Evolutionary conservation across 2,113 vertebrate species (phyloP), one percentile per base, ranked within the genome.

Genomic region (Colius striatus): DNA sequence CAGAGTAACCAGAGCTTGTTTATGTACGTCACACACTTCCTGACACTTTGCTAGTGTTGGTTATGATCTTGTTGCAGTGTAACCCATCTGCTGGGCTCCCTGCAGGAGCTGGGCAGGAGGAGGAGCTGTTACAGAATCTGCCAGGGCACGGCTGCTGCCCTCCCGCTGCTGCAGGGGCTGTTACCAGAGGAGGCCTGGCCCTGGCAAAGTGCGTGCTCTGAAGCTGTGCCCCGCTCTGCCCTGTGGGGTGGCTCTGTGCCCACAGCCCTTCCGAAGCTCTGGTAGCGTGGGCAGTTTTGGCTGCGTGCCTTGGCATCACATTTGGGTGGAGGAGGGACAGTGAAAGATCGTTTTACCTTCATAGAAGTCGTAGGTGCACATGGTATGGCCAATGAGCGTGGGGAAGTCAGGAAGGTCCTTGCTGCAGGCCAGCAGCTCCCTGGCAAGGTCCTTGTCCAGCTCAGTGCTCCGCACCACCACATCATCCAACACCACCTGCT

Each of bases 351-450:
- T 26, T 50, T 94, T 94, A 98, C 98, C 99, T 98, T 99, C 98
- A 4, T 99, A 99, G 96, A 99, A 99, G 95, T 99, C 98, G 7
- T 98, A 97, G 70, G 98, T 98, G 97, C 98, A 98, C 98, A 98
- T 98, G 34, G 98, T 99, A 22, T 98, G 98, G 82, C 98, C 98
- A 0, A 98, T 97, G 72, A 99, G 97, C 0, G 98, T 91, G 23
- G 98, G 98, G 2, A 98, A 48, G 79, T 96, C 95, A 1, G 90
- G 57, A 11, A 98, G 97, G 82, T 98, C 98, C 67, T 96, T 94
- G 95, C 98, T 98, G 95, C 98, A 98, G 84, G 97, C 92, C 8
- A 98, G 96, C 1, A 99, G 97, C 23, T 99, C 98, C 11, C 95
- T 94, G 2, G 96, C 96, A 2, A 99, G 96, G 29, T 95, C 98